Evolutionary conservation across 2,888 invertebrate genomes (phyloP), one percentile per base, ranked within the genome.

Genomic region (Pherbina coryleti): DNA sequence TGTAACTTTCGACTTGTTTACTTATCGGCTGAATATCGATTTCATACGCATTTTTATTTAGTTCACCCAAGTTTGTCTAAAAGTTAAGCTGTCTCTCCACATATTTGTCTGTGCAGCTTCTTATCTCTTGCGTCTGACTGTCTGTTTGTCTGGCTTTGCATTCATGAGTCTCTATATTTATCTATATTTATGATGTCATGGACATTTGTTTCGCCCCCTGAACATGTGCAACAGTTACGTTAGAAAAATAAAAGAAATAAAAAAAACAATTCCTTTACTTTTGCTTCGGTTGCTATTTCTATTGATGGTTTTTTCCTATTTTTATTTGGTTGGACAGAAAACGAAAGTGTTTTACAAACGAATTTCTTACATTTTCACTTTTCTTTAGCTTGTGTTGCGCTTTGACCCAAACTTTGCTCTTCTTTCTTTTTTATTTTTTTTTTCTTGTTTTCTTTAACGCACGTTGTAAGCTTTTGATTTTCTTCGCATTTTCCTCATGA

Each of bases 111-210:
- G 57, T 60, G 25, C 57, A 11, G 14, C 57, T 28, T 60, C 19
- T 28, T 22, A 60, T 60, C 28, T 28, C 4, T 28, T 19, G 25
- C 25, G 57, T 9, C 57, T 60, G 57, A 3, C 57, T 60, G 57
- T 5, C 19, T 55, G 5, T 5, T 62, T 31, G 11, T 28, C 31
- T 31, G 64, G 11, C 11, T 64, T n/a, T 64, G 14, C 4, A 64
- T 64, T 44, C n/a, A n/a, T n/a, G 5, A 11, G 28, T 28, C 64
- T 64, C 64, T 64, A 25, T 14, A 25, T 64, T 9, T 31, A 17
- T 64, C 64, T 64, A 3, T 17, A n/a, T 31, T 31, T 7, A 64
- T 64, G 64, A 64, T 64, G 64, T 64, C 64, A 64, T 64, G 64
- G 64, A 64, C 64, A 64, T 64, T 64, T 64, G 64, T 31, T 64